Evolutionary conservation across 1,140 invertebrate species (phyloP), one percentile per base, ranked within the genome.

Genomic region (Eriosoma lanigerum): DNA sequence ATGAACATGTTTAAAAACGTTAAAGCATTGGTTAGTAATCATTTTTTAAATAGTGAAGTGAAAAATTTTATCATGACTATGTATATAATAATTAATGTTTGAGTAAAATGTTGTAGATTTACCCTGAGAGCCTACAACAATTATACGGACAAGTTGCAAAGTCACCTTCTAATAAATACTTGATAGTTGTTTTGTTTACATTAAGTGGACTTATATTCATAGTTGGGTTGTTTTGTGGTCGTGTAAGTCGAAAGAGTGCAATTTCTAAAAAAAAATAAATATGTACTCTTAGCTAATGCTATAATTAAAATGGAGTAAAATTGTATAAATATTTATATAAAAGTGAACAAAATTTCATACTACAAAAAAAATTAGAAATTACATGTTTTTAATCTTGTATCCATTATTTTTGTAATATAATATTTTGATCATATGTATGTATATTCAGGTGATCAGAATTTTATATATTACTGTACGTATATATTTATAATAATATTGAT

Each of bases 1-100:
- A 91, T 95, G 83, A 92, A 96, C 87, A 95, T 97, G 93, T 96
- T 95, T 85, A 92, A 89, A 87, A 93, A 93, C 88, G 94, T 94
- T 29, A 82, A 82, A 38, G 92, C 91, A 48, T 90, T 92, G 87
- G 93, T 94, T 87, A 87, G 85, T 86, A 84, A 83, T 4, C 8
- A 38, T 38, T 38, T 38, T 38, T 38, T 4, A 38, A 38, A 38
- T 38, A 38, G 32, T 38, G 8, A 38, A 38, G 32, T 38, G 32
- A 4, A 38, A n/a, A n/a, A n/a, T n/a, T n/a, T n/a, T 38, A 38
- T 8, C 8, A 38, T 38, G 3, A 38, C 32, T 38, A 38, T 38
- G 8, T 38, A 38, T 38, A 38, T 38, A 38, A 38, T 4, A 3
- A 54, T n/a, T 72, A 72, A 52, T n/a, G n/a, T 13, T 70, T 48